These are phyloP conservation scores for Porphyrio hochstetteri DNA, from an alignment of 2,113 vertebrate genomes.

Conservation along the genomic window DNA sequence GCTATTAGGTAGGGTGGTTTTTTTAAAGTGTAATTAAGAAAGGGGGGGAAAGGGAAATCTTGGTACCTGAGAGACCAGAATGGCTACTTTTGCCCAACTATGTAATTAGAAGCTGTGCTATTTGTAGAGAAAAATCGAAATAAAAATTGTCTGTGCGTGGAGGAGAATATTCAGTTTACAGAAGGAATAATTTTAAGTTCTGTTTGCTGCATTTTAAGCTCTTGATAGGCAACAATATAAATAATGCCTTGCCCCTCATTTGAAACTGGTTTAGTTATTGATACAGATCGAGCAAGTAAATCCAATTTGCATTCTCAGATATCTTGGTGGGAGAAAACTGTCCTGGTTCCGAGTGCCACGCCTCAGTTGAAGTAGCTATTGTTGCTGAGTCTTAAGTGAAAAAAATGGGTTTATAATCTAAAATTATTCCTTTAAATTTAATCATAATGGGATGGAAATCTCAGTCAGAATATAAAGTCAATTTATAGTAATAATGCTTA, in stretches of 20 bases:
- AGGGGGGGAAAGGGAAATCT: neutral
- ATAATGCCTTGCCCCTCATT: constrained; percentile 21
- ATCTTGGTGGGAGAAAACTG: constrained; percentile 6
- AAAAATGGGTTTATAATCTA: neutral
- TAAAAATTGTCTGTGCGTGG: neutral
- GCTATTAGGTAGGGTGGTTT: constrained; percentile 56
- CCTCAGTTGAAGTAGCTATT: neutral
- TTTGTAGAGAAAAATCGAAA: constrained; percentile 42
- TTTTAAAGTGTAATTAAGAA: constrained; percentile 69
- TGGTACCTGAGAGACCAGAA: constrained; percentile 46
- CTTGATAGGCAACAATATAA: neutral
- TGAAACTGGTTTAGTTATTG: constrained; percentile 52
- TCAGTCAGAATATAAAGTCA: neutral
- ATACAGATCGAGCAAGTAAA: constrained; percentile 26
- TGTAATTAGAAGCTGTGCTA: constrained; percentile 57
- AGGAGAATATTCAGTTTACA: neutral
- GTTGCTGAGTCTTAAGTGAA: neutral
- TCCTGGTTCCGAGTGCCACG: constrained; percentile 3
- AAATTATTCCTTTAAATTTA: neutral
- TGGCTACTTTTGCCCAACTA: constrained; percentile 52
- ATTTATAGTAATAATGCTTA: neutral
- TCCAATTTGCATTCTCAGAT: constrained; percentile 34
- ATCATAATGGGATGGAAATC: neutral
- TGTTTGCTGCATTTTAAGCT: neutral
- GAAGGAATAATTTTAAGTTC: neutral